Evolutionary conservation across 2,797 vertebrate species (phyloP).

Genomic region (Nyctalus aviator): DNA sequence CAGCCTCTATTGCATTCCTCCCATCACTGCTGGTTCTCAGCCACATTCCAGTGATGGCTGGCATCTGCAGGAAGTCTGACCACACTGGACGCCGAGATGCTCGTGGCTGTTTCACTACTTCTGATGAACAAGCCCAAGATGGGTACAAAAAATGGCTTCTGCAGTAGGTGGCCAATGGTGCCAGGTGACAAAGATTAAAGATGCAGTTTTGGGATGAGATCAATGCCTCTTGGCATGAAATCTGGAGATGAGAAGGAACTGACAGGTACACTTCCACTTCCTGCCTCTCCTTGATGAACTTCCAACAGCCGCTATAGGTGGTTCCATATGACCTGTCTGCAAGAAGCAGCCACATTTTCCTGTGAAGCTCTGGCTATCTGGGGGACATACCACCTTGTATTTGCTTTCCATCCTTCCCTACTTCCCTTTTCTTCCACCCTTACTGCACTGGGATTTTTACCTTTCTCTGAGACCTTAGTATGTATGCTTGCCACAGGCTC

Average conservation of each 20-base stretch:
- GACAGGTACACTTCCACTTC: neutral
- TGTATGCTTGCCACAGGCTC: neutral
- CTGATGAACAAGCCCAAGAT: neutral
- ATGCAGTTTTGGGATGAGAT: neutral
- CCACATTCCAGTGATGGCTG: neutral
- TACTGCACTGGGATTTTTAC: neutral
- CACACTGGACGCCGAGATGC: neutral
- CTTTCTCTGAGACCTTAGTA: neutral
- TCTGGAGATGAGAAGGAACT: neutral
- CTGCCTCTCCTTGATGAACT: neutral
- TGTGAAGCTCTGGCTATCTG: neutral
- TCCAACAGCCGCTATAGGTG: neutral
- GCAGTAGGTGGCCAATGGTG: neutral
- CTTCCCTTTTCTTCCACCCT: neutral
- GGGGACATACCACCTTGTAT: neutral
- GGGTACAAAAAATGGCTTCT: neutral
- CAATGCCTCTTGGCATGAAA: neutral
- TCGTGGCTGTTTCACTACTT: neutral
- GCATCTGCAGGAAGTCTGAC: neutral
- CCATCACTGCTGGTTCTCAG: neutral
- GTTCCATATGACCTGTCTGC: neutral
- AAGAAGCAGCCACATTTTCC: neutral
- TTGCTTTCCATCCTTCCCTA: neutral
- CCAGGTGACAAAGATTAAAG: neutral
- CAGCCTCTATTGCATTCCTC: neutral